Conservation (phyloP, 2,888 invertebrate genomes). For the Pollenia griseotomentosa region DNA sequence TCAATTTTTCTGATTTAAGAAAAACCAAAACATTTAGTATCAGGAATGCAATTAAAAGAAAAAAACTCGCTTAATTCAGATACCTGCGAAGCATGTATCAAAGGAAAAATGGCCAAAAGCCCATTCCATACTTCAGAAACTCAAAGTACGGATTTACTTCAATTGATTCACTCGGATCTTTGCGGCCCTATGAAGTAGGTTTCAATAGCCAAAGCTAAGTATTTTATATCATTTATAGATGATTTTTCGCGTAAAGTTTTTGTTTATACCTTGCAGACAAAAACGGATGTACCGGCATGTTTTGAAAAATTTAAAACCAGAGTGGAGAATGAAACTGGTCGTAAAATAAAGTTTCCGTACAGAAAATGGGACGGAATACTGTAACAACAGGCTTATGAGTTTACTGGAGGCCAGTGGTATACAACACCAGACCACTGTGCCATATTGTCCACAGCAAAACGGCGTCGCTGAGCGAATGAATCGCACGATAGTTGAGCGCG, state of each 20-base stretch:
- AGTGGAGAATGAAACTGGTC: constrained; percentile 48
- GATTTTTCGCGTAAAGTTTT: constrained; percentile 51
- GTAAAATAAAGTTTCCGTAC: constrained; percentile 62
- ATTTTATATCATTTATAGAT: constrained; percentile 47
- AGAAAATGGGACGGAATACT: constrained; percentile 69
- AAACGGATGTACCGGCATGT: constrained; percentile 38
- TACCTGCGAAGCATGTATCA: constrained; percentile 8
- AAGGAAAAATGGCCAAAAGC: constrained; percentile 41
- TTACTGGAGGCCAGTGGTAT: constrained; percentile 73
- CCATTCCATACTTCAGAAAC: constrained; percentile 6
- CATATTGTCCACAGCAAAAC: constrained; percentile 80
- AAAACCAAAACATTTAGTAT: too few species aligned
- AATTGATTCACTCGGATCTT: constrained; percentile 48
- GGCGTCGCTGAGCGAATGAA: constrained; percentile 75
- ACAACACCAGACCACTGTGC: constrained; percentile 77
- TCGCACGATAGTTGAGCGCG: constrained; percentile 37
- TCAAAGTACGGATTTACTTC: constrained; percentile 18
- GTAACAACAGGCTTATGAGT: constrained; percentile 74
- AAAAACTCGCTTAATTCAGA: too few species aligned
- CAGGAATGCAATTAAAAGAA: too few species aligned
- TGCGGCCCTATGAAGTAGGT: constrained; percentile 42
- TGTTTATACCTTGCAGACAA: constrained; percentile 47
- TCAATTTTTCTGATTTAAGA: neutral
- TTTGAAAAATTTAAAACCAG: constrained; percentile 29
- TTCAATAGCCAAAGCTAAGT: constrained; percentile 45